phyloP scores from a whole-genome alignment of 2,888 invertebrate species.

The Ferdinandea cuprea region DNA sequence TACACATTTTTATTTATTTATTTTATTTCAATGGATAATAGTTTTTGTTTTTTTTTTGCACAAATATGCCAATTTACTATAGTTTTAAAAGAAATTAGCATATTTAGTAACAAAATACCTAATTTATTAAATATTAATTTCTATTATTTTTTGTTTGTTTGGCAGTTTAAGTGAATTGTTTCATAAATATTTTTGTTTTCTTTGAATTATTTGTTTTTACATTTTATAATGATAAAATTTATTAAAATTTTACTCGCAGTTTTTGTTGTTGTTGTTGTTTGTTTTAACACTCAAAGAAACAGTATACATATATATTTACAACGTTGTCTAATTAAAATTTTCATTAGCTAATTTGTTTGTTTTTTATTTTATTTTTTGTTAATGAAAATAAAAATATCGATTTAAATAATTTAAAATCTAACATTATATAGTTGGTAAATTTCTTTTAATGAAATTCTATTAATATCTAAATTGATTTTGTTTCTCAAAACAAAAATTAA shows the following conservation, averaged over 20 bases:
- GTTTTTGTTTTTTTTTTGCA: slow-evolving; percentile 13
- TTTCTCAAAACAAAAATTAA: slow-evolving; percentile 58
- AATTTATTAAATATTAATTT: slow-evolving; percentile 68
- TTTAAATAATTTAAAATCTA: slow-evolving; percentile 31
- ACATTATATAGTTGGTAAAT: slow-evolving; percentile 33
- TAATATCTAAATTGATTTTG: slow-evolving; percentile 50
- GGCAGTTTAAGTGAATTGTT: slow-evolving; percentile 71
- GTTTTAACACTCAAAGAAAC: slow-evolving; percentile 45
- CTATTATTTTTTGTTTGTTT: slow-evolving; percentile 64
- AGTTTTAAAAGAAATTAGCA: slow-evolving; percentile 24
- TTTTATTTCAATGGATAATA: slow-evolving; percentile 17
- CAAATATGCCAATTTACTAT: slow-evolving; percentile 46
- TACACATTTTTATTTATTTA: slow-evolving; percentile 18
- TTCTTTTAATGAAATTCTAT: slow-evolving; percentile 65
- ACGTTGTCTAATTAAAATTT: slow-evolving; percentile 25
- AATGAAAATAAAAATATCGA: slow-evolving; percentile 77
- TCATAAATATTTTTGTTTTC: slow-evolving; percentile 28
- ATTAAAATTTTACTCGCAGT: slow-evolving; percentile 40
- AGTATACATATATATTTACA: slow-evolving; percentile 48
- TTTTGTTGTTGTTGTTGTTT: too few relatives aligned
- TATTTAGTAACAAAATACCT: slow-evolving; percentile 71
- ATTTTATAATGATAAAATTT: slow-evolving; percentile 36
- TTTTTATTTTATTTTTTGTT: slow-evolving; percentile 75
- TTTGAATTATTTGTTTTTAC: slow-evolving; percentile 51
- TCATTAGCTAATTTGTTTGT: slow-evolving; percentile 17